Conservation (phyloP, 2,113 vertebrate genomes). For the Zosterops lateralis region DNA sequence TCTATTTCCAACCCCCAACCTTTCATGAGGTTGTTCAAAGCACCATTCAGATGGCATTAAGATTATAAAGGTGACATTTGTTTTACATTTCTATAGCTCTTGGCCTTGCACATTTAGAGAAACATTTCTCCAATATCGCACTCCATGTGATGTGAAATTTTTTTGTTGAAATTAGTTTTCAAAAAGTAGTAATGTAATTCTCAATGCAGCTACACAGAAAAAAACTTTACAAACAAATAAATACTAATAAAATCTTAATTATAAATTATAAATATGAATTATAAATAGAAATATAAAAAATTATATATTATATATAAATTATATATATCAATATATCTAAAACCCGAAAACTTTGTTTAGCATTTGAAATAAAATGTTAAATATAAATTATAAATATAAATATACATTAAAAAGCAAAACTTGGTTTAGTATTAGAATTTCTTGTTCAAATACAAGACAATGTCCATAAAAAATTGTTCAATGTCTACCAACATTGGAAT, state of each 20-base stretch:
- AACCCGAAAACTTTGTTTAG: background rate
- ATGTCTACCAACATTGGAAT: background rate
- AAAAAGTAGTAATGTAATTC: background rate
- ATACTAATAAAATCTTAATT: background rate
- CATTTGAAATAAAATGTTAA: background rate
- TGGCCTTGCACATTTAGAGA: background rate
- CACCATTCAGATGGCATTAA: background rate
- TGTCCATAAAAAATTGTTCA: background rate
- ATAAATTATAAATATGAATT: background rate
- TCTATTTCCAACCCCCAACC: fast-evolving
- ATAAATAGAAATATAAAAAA: background rate
- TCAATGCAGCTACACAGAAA: background rate
- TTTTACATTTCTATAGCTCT: background rate
- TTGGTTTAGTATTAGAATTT: background rate
- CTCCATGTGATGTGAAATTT: background rate
- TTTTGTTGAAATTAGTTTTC: background rate
- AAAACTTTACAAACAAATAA: background rate
- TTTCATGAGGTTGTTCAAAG: background rate
- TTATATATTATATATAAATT: background rate
- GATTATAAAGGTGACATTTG: background rate
- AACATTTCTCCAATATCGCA: background rate
- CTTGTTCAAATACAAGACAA: background rate
- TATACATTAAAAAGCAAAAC: background rate
- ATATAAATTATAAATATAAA: background rate
- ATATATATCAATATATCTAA: background rate